phyloP scores from a whole-genome alignment of 2,888 invertebrate genomes.

The Drosophila sordidula region DNA sequence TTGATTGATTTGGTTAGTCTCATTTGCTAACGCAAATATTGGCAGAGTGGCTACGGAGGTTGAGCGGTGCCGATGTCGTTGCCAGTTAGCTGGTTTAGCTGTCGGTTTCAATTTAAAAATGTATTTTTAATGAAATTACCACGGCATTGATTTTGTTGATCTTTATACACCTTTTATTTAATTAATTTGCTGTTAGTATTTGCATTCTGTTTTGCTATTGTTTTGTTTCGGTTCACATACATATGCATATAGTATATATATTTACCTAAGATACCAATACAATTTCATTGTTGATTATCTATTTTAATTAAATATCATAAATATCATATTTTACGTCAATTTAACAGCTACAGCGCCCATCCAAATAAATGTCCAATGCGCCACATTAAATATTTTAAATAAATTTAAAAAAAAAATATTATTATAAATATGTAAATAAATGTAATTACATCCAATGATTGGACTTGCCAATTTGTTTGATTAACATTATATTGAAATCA shows the following conservation, averaged over 20 bases:
- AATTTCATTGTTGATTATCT: slow-evolving; percentile 75
- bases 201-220: slow-evolving; percentile 35
- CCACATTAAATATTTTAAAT: neutral
- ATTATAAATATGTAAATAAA: neutral
- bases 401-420: neutral
- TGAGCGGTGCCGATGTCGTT: neutral
- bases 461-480: slow-evolving; percentile 1
- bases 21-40: slow-evolving; percentile 72
- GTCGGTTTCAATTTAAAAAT: slow-evolving; percentile 29
- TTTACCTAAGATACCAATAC: slow-evolving; percentile 73
- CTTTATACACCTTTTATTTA: slow-evolving; percentile 68
- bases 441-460: neutral
- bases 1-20: slow-evolving; percentile 71
- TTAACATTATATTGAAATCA: slow-evolving; percentile 22
- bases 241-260: slow-evolving; percentile 23
- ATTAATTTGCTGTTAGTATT: slow-evolving; percentile 58
- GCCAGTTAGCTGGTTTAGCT: slow-evolving; percentile 11
- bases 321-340: slow-evolving; percentile 41
- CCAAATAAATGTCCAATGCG: slow-evolving; percentile 17
- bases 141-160: slow-evolving; percentile 58
- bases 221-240: slow-evolving; percentile 33
- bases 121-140: slow-evolving; percentile 60
- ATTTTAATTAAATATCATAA: slow-evolving; percentile 62
- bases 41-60: slow-evolving; percentile 22
- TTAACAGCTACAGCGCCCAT: slow-evolving; percentile 17